phyloP scores from a whole-genome alignment of 1,140 invertebrate genomes.

The Phenacoccus solenopsis region DNA sequence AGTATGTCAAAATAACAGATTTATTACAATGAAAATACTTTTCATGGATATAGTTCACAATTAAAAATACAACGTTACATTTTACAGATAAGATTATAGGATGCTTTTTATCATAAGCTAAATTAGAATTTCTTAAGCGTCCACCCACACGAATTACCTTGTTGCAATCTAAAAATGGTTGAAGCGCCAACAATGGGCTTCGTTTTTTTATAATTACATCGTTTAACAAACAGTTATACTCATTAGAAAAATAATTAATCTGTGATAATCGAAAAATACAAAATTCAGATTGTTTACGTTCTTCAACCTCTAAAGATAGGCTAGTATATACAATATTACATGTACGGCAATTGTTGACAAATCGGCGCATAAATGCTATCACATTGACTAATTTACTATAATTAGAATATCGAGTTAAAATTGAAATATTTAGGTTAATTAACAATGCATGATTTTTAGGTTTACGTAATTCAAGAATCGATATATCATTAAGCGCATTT shows the following conservation, averaged over 20 bases:
- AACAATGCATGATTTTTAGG: background rate
- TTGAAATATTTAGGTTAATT: background rate
- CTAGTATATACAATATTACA: no score
- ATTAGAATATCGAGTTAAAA: background rate
- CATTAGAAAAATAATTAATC: background rate
- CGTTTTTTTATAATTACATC: background rate
- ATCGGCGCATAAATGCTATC: slow-evolving; percentile 10
- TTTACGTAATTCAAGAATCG: background rate
- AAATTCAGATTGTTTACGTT: background rate
- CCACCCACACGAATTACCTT: slow-evolving; percentile 24
- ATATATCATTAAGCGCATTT: background rate
- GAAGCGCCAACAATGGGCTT: background rate
- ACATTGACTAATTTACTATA: background rate
- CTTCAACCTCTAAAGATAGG: background rate
- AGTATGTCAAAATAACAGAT: slow-evolving; percentile 23
- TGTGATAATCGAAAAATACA: slow-evolving; percentile 9
- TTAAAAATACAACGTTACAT: slow-evolving; percentile 29
- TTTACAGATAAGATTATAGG: slow-evolving; percentile 24
- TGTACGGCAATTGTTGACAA: background rate
- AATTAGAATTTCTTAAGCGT: slow-evolving; percentile 20
- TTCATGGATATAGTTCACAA: slow-evolving; percentile 30
- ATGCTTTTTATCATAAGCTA: slow-evolving; percentile 21
- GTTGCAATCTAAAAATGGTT: slow-evolving; percentile 22
- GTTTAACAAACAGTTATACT: slow-evolving; percentile 9
- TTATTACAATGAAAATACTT: slow-evolving; percentile 29